Conservation (phyloP, 2,888 invertebrate genomes). For the Cataglyphis albicans region DNA sequence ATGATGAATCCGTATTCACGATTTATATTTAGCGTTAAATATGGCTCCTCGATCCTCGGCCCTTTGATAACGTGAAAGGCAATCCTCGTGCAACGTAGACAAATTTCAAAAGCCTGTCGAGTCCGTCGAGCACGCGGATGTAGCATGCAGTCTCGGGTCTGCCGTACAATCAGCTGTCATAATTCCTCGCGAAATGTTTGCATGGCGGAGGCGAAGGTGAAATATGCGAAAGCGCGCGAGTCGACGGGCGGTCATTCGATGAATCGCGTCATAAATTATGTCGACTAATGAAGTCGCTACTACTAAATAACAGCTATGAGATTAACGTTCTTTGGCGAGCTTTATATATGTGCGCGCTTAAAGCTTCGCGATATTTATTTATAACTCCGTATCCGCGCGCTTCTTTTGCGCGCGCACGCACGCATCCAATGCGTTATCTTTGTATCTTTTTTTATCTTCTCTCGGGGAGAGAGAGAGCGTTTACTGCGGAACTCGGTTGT, state of each 20-base stretch:
- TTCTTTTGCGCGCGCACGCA: conserved; percentile 7
- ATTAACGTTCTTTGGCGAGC: conserved; percentile 77
- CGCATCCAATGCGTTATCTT: conserved; percentile 30
- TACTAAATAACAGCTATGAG: conserved; percentile 74
- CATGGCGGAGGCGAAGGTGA: conserved; percentile 49
- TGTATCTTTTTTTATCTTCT: conserved; percentile 38
- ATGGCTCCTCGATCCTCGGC: background rate
- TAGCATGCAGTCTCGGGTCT: conserved; percentile 6
- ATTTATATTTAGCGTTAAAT: background rate
- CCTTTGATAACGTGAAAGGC: background rate
- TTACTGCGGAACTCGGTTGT: background rate
- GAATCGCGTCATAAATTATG: conserved; percentile 79
- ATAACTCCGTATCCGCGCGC: conserved; percentile 55
- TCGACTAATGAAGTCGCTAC: conserved; percentile 81
- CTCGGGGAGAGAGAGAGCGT: background rate
- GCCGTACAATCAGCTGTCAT: conserved; percentile 51
- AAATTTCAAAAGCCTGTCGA: conserved; percentile 18
- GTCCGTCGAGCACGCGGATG: background rate
- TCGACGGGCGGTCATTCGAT: conserved; percentile 70
- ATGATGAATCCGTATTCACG: background rate
- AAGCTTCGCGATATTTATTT: conserved; percentile 76
- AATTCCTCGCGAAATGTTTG: conserved; percentile 63
- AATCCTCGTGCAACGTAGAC: background rate
- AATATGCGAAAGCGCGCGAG: conserved; percentile 53
- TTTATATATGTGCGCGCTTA: conserved; percentile 52